Evolutionary conservation across 2,888 invertebrate genomes (phyloP).

Genomic region (Alentia gelatinosa): DNA sequence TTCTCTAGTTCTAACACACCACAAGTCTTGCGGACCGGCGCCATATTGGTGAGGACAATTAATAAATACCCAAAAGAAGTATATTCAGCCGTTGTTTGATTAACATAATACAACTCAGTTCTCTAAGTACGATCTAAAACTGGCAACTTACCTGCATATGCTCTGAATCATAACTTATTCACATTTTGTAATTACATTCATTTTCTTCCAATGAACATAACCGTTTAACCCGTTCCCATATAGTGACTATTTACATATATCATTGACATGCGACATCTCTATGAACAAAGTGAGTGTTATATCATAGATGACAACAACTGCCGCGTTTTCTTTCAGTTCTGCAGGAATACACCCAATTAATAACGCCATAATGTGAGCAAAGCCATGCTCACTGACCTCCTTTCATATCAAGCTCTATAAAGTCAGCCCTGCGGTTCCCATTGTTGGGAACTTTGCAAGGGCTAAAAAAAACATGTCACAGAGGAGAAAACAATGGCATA

Average conservation of each 20-base stretch:
- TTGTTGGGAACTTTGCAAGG: background rate
- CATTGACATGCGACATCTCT: background rate
- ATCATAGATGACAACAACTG: background rate
- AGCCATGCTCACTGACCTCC: background rate
- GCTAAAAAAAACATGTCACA: background rate
- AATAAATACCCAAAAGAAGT: conserved; percentile 29
- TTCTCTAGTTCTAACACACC: background rate
- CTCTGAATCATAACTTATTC: background rate
- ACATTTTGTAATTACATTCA: background rate
- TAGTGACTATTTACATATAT: background rate
- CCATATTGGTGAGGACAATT: background rate
- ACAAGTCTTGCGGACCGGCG: background rate
- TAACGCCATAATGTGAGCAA: background rate
- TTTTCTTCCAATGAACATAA: background rate
- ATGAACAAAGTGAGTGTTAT: background rate
- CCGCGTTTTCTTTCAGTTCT: background rate
- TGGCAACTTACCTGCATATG: background rate
- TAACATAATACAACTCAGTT: background rate
- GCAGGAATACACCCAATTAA: background rate
- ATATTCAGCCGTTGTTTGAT: conserved; percentile 28
- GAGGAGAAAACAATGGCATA: no score
- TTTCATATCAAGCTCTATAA: background rate
- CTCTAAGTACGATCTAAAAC: background rate
- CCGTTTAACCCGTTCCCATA: background rate
- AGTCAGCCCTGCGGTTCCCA: background rate